Base-by-base conservation (phyloP, 2,113 vertebrate genomes). In the Aleadryas rufinucha region DNA sequence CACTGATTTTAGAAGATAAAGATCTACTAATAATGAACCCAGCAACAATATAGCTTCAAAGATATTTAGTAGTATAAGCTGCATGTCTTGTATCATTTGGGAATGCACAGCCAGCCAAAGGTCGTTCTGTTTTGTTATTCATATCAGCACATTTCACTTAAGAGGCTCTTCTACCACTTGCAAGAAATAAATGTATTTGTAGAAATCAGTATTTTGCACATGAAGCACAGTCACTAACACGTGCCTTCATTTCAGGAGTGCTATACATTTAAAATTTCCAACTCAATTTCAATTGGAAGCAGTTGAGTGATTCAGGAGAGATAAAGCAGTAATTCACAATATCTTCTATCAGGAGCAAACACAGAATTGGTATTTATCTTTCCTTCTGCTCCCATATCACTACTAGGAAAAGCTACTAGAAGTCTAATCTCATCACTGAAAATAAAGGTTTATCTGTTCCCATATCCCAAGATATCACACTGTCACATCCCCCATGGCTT, bases 1-100 rank as follows among this genome's bases (percentile, higher is more conserved):
- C 16, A 95, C 18, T 95, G 85, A 96, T 95, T 98, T 89, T 60
- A 84, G 81, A 96, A 89, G 59, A 94, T 87, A 68, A 95, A 96
- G 93, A 57, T 33, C 54, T 95, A 79, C 71, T 96, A 95, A 96
- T 95, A 96, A 94, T 15, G 26, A 95, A 87, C 13, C 39, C 53
- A 53, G 76, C 27, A 94, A 88, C 39, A 94, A 89, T 57, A 83
- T 71, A 87, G 61, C 52, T 86, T 95, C 53, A 68, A 52, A 96
- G 84, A 78, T 95, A 96, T 77, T 85, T 92, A 87, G 30, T 27
- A 71, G 20, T 18, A 84, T 54, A 78, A 80, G 47, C 27, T 33
- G 19, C 10, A 1, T 53, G 22, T 18, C 61, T 95, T 49, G 37
- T 12, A 13, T 87, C 75, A 74, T 96, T 75, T 66, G 42, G 33